Base-by-base conservation (phyloP, 2,888 invertebrate genomes). In the Heliothis peltigera region DNA sequence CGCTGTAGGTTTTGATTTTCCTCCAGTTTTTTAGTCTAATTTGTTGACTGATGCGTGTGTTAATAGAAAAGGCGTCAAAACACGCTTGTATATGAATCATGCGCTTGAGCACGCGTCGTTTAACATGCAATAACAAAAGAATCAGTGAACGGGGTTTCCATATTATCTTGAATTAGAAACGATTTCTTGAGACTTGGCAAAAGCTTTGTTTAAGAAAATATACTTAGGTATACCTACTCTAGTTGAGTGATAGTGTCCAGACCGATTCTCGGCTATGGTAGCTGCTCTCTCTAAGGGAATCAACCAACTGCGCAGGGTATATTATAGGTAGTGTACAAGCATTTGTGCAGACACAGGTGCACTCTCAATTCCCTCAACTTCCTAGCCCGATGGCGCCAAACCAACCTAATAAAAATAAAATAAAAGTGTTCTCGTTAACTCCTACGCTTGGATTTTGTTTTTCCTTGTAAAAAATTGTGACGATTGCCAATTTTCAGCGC, bases 381-480 rank as follows among this genome's bases (percentile, higher is more conserved):
- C n/a, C n/a, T n/a, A n/a, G n/a, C n/a, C n/a, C n/a, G n/a, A n/a
- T n/a, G n/a, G n/a, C n/a, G n/a, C n/a, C n/a, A n/a, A n/a, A n/a
- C 28, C 28, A 10, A 28, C 28, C 7, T 10, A 28, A 28, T 28
- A 17, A 42, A 67, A 39, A 19, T 39, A 44, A 70, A 28, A 2
- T 22, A 48, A 32, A 57, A 22, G 1, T 12, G n/a, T 5, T 46
- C 6, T 17, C 2, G 49, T 46, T 65, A 22, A n/a, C 12, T 28
- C 12, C 28, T 6, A 12, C 22, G 17, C 19, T 12, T 18, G 15
- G 21, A 53, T 42, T 22, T 28, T 15, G 10, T 18, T 47, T 68
- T 75, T 69, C 75, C 15, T 47, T 15, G 1, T 42, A 32, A 18
- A 39, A 42, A 32, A 8, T n/a, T n/a, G 32, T 53, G 21, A 53